Conservation (phyloP, 2,113 vertebrate species). For the Columba janthina region DNA sequence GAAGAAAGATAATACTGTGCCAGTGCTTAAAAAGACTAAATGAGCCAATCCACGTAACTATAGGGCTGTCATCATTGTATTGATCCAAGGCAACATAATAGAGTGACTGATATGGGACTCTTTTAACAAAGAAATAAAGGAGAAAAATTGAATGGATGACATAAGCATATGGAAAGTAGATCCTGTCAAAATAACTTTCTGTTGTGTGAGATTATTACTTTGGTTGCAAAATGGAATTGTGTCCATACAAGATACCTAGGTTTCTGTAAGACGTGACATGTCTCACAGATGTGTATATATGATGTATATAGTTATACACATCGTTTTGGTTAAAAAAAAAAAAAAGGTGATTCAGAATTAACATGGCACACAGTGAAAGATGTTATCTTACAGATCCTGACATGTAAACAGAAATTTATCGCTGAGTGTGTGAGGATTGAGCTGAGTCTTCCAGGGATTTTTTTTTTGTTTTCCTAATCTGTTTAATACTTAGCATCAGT, state of each 20-base stretch:
- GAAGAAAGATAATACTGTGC: not conserved
- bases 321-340: not conserved
- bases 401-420: not conserved
- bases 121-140: conserved; percentile 17
- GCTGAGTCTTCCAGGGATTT: not conserved
- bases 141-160: not conserved
- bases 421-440: not conserved
- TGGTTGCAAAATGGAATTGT: not conserved
- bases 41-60: conserved; percentile 26
- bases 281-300: not conserved
- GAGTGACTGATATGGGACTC: conserved; percentile 1
- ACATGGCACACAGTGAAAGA: not conserved
- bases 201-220: not conserved
- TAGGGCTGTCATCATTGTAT: conserved; percentile 15
- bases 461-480: not conserved
- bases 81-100: not conserved
- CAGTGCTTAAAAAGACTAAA: conserved; percentile 1
- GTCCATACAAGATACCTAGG: not conserved
- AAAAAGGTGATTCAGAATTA: not conserved
- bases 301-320: not conserved
- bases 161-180: conserved; percentile 1
- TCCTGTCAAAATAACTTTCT: conserved; percentile 28
- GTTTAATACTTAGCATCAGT: not conserved
- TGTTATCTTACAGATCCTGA: not conserved
- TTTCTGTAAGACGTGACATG: not conserved